Conservation (phyloP, 2,797 vertebrate genomes). For the Geotrypetes seraphini region DNA sequence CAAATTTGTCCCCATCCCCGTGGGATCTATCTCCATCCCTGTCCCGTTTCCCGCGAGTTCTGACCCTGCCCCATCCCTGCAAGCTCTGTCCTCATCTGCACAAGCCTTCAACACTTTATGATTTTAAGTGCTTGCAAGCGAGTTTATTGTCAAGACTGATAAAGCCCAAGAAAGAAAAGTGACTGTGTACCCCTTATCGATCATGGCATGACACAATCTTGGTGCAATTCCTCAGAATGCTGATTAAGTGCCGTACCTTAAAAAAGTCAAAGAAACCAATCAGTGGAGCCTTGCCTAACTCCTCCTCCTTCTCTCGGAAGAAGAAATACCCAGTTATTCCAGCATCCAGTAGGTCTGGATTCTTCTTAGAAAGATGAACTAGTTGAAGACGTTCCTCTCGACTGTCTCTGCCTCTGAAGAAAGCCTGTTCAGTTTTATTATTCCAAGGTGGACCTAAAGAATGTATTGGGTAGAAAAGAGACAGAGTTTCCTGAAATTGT, state of each 20-base stretch:
- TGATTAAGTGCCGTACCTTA: slow-evolving; percentile 70
- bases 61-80: too few relatives aligned
- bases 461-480: slow-evolving; percentile 12
- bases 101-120: too few relatives aligned
- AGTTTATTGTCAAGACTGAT: too few relatives aligned
- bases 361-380: slow-evolving; percentile 66
- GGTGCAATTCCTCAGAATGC: too few relatives aligned
- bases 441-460: slow-evolving; percentile 69
- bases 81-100: too few relatives aligned
- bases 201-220: too few relatives aligned
- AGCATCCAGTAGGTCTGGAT: slow-evolving; percentile 77
- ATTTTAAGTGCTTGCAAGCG: too few relatives aligned
- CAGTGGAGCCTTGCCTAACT: slow-evolving; percentile 70
- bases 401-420: slow-evolving; percentile 87
- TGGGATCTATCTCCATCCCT: too few relatives aligned
- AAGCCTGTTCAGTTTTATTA: slow-evolving; percentile 75
- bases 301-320: slow-evolving; percentile 80
- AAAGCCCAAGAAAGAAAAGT: too few relatives aligned
- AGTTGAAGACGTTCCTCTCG: slow-evolving; percentile 78
- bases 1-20: too few relatives aligned
- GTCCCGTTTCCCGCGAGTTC: too few relatives aligned
- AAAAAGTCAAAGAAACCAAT: slow-evolving; percentile 94
- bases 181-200: too few relatives aligned
- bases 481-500: slow-evolving; percentile 7
- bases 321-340: slow-evolving; percentile 93